These are phyloP conservation scores for Antrozous pallidus DNA, from an alignment of 2,797 vertebrate genomes.

Conservation along the genomic window DNA sequence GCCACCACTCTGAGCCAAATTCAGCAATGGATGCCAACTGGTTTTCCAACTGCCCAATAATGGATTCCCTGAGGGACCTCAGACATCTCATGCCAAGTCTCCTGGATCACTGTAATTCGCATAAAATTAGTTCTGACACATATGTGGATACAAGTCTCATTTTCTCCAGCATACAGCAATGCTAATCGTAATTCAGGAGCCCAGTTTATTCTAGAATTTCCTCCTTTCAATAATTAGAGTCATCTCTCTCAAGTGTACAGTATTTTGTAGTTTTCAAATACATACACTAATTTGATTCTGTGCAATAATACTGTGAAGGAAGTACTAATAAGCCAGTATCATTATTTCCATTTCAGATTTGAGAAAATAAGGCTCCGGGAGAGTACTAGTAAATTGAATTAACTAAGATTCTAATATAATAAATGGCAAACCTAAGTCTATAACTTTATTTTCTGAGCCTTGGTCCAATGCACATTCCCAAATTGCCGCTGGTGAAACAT, in stretches of 20 bases:
- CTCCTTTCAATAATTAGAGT: neutral
- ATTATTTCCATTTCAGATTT: neutral
- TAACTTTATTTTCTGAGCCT: constrained; percentile 41
- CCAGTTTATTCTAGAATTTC: neutral
- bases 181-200: neutral
- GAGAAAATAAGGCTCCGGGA: constrained; percentile 8
- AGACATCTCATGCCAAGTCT: neutral
- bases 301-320: neutral
- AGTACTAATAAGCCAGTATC: neutral
- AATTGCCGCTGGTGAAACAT: constrained; percentile 38
- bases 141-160: neutral
- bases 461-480: neutral
- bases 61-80: neutral
- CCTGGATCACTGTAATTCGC: neutral
- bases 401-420: neutral
- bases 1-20: neutral
- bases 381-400: neutral
- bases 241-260: neutral
- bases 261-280: constrained; percentile 43
- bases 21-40: neutral
- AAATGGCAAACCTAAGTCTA: neutral
- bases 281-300: constrained; percentile 7
- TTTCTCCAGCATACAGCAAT: neutral
- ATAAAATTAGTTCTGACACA: constrained; percentile 29
- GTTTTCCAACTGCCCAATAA: neutral